Base-by-base conservation (phyloP, 2,888 invertebrate species). In the Dryomyza anilis region DNA sequence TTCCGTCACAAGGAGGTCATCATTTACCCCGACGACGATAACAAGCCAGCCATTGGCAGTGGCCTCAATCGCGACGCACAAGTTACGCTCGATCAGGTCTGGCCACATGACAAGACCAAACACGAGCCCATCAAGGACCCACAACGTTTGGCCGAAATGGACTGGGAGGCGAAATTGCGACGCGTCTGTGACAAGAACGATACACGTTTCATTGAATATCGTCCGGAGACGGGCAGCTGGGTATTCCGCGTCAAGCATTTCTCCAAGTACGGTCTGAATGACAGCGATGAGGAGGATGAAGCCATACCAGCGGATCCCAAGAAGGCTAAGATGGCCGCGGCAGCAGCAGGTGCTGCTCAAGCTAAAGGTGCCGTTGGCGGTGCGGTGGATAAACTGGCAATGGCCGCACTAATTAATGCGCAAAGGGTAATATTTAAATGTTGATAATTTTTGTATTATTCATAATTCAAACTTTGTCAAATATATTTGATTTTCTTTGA, bases 151-250 rank as follows among this genome's bases (percentile, higher is more conserved):
- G 82, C 88, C 2, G 87, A 89, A 63, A 91, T 96, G 88, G 91
- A 93, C 76, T 98, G 94, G 84, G 91, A 94, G 72, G 91, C 89
- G 8, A 94, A 93, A 78, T 83, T 98, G 64, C 90, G 95, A 16
- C 87, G 89, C 30, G 91, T 93, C 1, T 94, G 95, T 65, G 89
- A 90, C 69, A 94, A 93, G 73, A 92, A 96, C 82, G 92, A 91
- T 68, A 95, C 96, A 0, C 89, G 91, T 61, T 99, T 98, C 81
- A 88, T 96, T 5, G 98, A 98, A 79, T 98, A 97, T 83, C 87
- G 96, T 0, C 94, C 97, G 0, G 93, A 94, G 80, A 96, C 95
- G 2, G 98, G 98, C 25, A 95, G 96, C 62, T 99, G 98, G 98
- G 96, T 97, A 58, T 98, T 98, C 84, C 89, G 92, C 81, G 93